Percentiles rank a stretch among this genome's conserved stretches.
These are phyloP conservation scores for Sacculina carcini DNA, from an alignment of 2,888 invertebrate species.

Conservation along the genomic window DNA sequence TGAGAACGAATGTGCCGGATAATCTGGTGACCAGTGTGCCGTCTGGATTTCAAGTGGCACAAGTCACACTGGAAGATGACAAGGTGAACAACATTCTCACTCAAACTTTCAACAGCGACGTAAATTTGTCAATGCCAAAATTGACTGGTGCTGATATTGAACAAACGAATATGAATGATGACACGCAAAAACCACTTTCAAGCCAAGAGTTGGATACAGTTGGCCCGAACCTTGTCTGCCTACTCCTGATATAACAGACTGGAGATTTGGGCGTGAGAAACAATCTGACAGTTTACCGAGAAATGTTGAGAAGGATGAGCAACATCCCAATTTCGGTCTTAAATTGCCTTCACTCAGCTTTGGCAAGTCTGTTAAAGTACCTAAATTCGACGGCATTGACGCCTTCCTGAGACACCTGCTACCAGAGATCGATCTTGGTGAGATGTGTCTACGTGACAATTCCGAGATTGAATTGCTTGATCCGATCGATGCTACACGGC, in stretches of 20 bases:
- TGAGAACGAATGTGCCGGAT: background rate
- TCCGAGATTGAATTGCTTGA: background rate
- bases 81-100: background rate
- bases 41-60: background rate
- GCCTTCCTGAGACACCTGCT: background rate
- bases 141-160: constrained; percentile 6
- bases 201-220: background rate
- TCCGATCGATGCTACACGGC: background rate
- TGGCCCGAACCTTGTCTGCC: background rate
- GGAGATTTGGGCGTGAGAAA: background rate
- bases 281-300: background rate
- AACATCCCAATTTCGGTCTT: background rate
- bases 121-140: constrained; percentile 5
- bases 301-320: background rate
- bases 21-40: background rate
- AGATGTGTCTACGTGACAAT: background rate
- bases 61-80: background rate
- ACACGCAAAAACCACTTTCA: background rate
- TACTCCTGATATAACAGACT: background rate
- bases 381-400: background rate
- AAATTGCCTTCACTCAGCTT: background rate
- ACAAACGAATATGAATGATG: constrained; percentile 2
- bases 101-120: background rate
- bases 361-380: background rate
- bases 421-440: background rate